These are phyloP conservation scores for Dasypogon diadema DNA, from an alignment of 2,888 invertebrate species.

Conservation along the genomic window DNA sequence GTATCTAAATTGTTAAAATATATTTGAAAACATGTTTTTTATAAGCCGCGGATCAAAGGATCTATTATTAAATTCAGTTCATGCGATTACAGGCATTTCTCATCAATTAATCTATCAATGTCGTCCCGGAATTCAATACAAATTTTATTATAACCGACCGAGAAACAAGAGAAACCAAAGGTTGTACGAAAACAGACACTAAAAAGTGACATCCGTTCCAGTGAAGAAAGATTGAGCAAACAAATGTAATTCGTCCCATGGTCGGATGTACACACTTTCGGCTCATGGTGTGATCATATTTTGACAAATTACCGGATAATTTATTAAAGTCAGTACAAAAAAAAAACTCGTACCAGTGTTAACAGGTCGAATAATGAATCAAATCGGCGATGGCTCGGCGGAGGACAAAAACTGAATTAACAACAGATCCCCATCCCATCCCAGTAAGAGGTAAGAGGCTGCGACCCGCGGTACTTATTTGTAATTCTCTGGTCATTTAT, in stretches of 20 bases:
- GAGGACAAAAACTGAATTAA: conserved; percentile 50
- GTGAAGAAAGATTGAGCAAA: conserved; percentile 43
- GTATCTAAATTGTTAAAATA: too few species aligned
- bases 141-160: background rate
- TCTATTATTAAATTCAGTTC: background rate
- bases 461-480: conserved; percentile 25
- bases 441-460: background rate
- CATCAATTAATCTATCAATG: conserved; percentile 46
- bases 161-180: background rate
- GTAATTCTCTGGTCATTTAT: conserved; percentile 48
- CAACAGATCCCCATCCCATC: background rate
- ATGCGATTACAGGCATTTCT: background rate
- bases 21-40: too few species aligned
- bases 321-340: conserved; percentile 49
- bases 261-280: conserved; percentile 3
- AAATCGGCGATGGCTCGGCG: conserved; percentile 38
- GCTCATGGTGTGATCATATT: conserved; percentile 47
- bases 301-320: conserved; percentile 52
- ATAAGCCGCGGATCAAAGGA: background rate
- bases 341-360: conserved; percentile 16
- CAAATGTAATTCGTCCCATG: conserved; percentile 30
- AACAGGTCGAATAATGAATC: conserved; percentile 50
- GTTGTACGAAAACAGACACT: background rate
- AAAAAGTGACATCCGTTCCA: conserved; percentile 40
- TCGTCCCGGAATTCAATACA: conserved; percentile 45